Conservation (phyloP, 2,113 vertebrate species). For the Cyprinodon brontotheroides region DNA sequence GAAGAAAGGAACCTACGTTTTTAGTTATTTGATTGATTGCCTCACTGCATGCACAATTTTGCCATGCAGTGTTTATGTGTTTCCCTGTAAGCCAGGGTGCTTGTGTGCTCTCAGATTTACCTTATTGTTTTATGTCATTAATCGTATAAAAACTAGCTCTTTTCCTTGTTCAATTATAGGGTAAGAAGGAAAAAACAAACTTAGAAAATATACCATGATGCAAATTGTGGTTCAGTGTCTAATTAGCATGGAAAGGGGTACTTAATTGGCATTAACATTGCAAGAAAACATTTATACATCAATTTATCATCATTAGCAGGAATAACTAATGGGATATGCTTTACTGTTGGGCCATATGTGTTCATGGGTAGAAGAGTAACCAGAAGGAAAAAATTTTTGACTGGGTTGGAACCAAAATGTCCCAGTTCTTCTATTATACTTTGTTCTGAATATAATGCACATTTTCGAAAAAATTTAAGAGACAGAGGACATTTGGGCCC, state of each 20-base stretch:
- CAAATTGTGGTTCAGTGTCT: slow-evolving; percentile 78
- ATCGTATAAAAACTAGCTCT: neutral
- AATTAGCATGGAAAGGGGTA: slow-evolving; percentile 79
- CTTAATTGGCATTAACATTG: slow-evolving; percentile 73
- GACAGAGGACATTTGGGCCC: too few species aligned
- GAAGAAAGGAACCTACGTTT: neutral
- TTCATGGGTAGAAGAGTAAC: slow-evolving; percentile 8
- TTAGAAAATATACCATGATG: slow-evolving; percentile 69
- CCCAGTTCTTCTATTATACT: neutral
- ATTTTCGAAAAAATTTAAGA: neutral
- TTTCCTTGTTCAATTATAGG: slow-evolving; percentile 40
- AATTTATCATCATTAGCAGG: slow-evolving; percentile 80
- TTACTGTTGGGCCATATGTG: slow-evolving; percentile 16
- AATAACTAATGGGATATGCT: slow-evolving; percentile 68
- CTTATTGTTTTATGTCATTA: neutral
- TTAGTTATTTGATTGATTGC: neutral
- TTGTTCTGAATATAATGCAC: neutral
- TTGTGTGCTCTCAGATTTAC: neutral
- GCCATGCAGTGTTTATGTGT: neutral
- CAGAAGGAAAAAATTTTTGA: slow-evolving; percentile 16
- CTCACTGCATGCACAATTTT: neutral
- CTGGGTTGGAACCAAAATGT: neutral
- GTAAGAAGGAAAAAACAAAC: slow-evolving; percentile 45
- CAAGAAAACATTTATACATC: slow-evolving; percentile 80
- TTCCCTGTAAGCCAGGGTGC: neutral